These are phyloP conservation scores for Eupelmus urozonus DNA, from an alignment of 2,888 invertebrate species.

Conservation along the genomic window DNA sequence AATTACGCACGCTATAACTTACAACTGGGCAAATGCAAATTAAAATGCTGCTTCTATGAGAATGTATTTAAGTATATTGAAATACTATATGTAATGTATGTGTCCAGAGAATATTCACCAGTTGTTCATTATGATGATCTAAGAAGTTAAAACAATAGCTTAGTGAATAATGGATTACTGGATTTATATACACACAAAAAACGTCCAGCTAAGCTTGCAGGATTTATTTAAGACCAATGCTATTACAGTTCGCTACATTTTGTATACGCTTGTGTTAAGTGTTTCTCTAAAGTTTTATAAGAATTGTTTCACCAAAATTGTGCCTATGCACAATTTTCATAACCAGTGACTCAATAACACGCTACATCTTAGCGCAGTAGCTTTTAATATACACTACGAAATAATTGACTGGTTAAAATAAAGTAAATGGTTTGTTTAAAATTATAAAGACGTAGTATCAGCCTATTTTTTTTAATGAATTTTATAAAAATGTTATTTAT, in stretches of 20 bases:
- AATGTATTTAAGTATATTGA: conserved; percentile 18
- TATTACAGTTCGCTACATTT: conserved; percentile 36
- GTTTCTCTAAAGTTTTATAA: conserved; percentile 47
- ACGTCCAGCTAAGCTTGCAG: conserved; percentile 38
- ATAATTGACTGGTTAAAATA: conserved; percentile 43
- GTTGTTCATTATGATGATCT: neutral
- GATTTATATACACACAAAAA: conserved; percentile 25
- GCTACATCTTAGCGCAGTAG: conserved; percentile 24
- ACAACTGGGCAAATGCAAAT: neutral
- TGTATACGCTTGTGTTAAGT: conserved; percentile 41
- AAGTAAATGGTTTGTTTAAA: conserved; percentile 26
- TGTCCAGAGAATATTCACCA: neutral
- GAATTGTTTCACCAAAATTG: conserved; percentile 32
- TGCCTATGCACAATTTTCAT: conserved; percentile 37
- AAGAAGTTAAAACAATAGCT: conserved; percentile 8
- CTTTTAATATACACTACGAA: conserved; percentile 32
- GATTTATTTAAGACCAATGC: conserved; percentile 45
- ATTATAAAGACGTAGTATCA: conserved; percentile 5
- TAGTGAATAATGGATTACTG: conserved; percentile 14
- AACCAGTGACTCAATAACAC: conserved; percentile 20
- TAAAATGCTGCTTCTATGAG: conserved; percentile 3
- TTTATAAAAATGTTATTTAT: conserved; percentile 51
- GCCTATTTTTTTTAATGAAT: conserved; percentile 35
- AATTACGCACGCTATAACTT: conserved; percentile 30
- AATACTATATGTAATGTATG: conserved; percentile 10